Conservation (phyloP, 2,113 vertebrate genomes). For the Loxodonta africana region DNA sequence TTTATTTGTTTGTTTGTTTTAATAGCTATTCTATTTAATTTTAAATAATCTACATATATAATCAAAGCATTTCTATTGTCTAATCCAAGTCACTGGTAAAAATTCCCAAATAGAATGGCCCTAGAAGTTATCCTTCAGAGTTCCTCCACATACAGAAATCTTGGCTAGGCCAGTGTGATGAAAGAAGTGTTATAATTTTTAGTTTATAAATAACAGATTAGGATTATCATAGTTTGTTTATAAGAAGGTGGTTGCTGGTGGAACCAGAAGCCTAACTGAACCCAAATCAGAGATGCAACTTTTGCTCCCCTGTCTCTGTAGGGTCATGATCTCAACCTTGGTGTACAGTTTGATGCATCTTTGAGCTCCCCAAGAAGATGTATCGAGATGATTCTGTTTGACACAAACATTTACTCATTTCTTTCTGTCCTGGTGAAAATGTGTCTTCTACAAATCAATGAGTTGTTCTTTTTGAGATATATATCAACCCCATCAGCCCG, state of each 20-base stretch:
- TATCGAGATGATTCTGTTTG: no score
- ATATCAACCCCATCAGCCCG: no score
- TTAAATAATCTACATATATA: background rate
- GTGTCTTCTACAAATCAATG: no score
- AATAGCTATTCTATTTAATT: background rate
- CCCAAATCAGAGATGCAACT: no score
- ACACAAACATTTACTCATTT: no score
- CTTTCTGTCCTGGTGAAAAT: no score
- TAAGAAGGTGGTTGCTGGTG: background rate
- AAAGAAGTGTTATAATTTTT: background rate
- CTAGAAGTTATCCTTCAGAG: background rate
- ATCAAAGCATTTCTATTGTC: background rate
- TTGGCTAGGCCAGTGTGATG: no score
- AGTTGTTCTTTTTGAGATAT: no score
- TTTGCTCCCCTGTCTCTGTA: accelerated
- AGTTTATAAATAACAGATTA: background rate
- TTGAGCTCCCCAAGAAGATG: background rate
- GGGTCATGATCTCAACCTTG: background rate
- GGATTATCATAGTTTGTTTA: background rate
- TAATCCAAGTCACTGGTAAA: no score
- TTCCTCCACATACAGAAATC: accelerated
- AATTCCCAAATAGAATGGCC: no score
- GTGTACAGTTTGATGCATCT: background rate
- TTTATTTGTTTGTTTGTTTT: no score
- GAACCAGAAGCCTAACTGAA: no score